Evolutionary conservation across 1,140 invertebrate genomes (phyloP).

Genomic region (Calliphora vicina): DNA sequence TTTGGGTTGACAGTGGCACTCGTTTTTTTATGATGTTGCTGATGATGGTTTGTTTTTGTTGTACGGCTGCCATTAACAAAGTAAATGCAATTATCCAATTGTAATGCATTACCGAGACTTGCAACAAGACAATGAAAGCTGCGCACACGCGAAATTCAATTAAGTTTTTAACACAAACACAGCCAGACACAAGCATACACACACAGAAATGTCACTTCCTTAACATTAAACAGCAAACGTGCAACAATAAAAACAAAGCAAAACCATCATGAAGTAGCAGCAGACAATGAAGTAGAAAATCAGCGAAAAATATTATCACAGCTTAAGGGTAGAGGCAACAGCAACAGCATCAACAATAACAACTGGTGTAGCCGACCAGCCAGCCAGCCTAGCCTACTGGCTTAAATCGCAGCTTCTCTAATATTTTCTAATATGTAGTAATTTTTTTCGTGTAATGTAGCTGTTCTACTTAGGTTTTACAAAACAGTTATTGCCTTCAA

Average conservation of each 20-base stretch:
- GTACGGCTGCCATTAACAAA: slow-evolving; percentile 28
- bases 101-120: slow-evolving; percentile 36
- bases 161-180: slow-evolving; percentile 4
- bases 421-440: background rate
- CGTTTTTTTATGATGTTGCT: background rate
- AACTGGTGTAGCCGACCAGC: too few species aligned
- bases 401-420: background rate
- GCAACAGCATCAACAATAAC: too few species aligned
- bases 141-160: slow-evolving; percentile 40
- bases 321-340: background rate
- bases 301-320: slow-evolving; percentile 22
- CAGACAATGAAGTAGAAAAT: slow-evolving; percentile 6
- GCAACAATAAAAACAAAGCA: background rate
- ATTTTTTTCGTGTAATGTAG: background rate
- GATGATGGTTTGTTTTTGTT: slow-evolving; percentile 21
- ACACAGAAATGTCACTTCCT: background rate
- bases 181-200: background rate
- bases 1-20: background rate
- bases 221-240: too few species aligned
- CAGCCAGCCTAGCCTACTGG: too few species aligned
- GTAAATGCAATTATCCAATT: slow-evolving; percentile 35
- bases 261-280: background rate
- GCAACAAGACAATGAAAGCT: slow-evolving; percentile 14
- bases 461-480: background rate
- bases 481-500: background rate